phyloP scores from a whole-genome alignment of 2,888 invertebrate species.

The Nemapogon koenigi region DNA sequence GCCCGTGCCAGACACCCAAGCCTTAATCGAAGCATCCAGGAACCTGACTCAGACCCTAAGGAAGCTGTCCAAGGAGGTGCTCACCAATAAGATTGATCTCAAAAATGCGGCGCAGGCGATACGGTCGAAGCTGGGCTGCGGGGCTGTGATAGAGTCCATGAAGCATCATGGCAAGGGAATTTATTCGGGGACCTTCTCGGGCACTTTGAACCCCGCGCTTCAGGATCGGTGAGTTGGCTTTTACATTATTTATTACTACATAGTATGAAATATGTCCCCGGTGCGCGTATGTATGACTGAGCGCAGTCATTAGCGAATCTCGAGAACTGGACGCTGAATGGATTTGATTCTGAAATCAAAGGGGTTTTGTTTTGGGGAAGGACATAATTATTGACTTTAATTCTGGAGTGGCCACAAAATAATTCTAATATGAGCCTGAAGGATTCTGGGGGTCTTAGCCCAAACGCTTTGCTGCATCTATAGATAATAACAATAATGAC shows the following conservation, averaged over 20 bases:
- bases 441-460: no score
- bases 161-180: conserved; percentile 94
- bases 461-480: no score
- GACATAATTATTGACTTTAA: no score
- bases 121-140: conserved; percentile 57
- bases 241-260: background rate
- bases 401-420: no score
- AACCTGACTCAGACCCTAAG: conserved; percentile 91
- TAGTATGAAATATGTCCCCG: no score
- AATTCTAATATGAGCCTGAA: no score
- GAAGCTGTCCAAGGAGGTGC: conserved; percentile 87
- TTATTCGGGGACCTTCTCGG: conserved; percentile 96
- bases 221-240: conserved; percentile 73
- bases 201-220: conserved; percentile 90
- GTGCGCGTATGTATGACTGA: no score
- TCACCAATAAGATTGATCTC: conserved; percentile 70
- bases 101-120: conserved; percentile 54
- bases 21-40: conserved; percentile 87
- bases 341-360: no score
- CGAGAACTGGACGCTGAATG: no score
- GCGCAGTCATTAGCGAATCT: no score
- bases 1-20: conserved; percentile 69
- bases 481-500: no score
- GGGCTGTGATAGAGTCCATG: conserved; percentile 91
- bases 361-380: no score